A percentile compares a stretch with the other conserved stretches of the same genome.
Conservation (phyloP, 2,888 invertebrate species). For the Aethes cnicana region DNA sequence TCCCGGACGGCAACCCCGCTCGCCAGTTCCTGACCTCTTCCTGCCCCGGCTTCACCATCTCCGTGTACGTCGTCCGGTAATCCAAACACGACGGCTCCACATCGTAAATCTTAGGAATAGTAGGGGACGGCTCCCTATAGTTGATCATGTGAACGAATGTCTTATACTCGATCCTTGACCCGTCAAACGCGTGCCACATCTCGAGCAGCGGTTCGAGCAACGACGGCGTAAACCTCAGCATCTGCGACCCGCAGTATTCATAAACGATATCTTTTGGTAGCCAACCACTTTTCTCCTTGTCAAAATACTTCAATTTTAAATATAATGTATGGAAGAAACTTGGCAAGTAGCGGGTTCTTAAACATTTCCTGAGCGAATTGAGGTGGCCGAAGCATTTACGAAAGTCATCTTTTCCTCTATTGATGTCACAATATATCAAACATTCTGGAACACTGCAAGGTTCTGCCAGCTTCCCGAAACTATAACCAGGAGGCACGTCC, state of each 20-base stretch:
- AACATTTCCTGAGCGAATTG: conserved; percentile 62
- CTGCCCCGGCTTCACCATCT: conserved; percentile 64
- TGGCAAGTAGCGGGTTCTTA: conserved; percentile 54
- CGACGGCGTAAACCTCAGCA: conserved; percentile 69
- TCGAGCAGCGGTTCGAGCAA: conserved; percentile 74
- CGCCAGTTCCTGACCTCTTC: conserved; percentile 44
- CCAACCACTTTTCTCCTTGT: conserved; percentile 69
- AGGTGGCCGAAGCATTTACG: conserved; percentile 70
- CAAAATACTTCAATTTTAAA: conserved; percentile 56
- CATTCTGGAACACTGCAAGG: conserved; percentile 73
- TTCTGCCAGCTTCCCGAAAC: conserved; percentile 69
- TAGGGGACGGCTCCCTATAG: conserved; percentile 62
- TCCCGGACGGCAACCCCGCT: conserved; percentile 69
- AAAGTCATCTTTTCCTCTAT: conserved; percentile 61
- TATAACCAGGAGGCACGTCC: conserved; percentile 67
- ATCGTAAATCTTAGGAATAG: conserved; percentile 67
- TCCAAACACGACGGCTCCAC: conserved; percentile 55
- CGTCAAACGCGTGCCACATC: conserved; percentile 71
- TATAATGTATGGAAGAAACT: conserved; percentile 59
- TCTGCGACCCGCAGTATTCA: conserved; percentile 60
- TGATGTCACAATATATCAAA: conserved; percentile 56
- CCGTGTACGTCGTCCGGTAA: conserved; percentile 65
- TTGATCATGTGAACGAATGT: conserved; percentile 75
- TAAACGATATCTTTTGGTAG: conserved; percentile 69
- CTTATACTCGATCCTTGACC: conserved; percentile 71